Conservation (phyloP, 1,140 invertebrate genomes). For the Ganaspis sp. region DNA sequence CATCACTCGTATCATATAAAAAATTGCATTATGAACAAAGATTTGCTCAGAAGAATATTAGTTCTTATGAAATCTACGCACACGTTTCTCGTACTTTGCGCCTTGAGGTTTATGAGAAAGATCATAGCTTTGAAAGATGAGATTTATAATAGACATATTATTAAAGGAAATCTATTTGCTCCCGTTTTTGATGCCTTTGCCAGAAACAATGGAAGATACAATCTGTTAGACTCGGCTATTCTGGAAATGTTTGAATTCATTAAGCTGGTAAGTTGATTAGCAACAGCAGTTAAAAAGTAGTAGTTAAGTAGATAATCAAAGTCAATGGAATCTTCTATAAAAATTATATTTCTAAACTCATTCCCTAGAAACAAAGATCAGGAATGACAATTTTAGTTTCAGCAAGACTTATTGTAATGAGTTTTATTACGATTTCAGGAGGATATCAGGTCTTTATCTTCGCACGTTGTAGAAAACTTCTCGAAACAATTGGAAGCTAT, state of each 20-base stretch:
- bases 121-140: slow-evolving; percentile 98
- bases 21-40: slow-evolving; percentile 97
- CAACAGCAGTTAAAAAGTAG: neutral
- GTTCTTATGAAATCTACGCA: slow-evolving; percentile 98
- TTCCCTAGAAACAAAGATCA: no score
- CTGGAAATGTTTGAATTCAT: slow-evolving; percentile 99
- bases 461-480: slow-evolving; percentile 96
- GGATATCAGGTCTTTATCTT: slow-evolving; percentile 96
- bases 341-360: no score
- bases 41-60: slow-evolving; percentile 94
- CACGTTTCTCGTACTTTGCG: slow-evolving; percentile 97
- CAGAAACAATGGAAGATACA: slow-evolving; percentile 97
- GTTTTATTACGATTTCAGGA: slow-evolving; percentile 79
- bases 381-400: no score
- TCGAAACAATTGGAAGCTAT: slow-evolving; percentile 94
- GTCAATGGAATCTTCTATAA: no score
- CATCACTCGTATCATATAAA: slow-evolving; percentile 99
- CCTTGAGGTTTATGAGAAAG: slow-evolving; percentile 96
- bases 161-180: slow-evolving; percentile 95
- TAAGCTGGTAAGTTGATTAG: slow-evolving; percentile 80
- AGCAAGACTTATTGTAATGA: no score
- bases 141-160: slow-evolving; percentile 98
- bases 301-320: no score
- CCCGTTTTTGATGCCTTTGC: slow-evolving; percentile 98
- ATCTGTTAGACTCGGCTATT: slow-evolving; percentile 98